Evolutionary conservation across 2,888 invertebrate species (phyloP), one percentile per base, ranked within the genome.

Genomic region (Brassicogethes aeneus): DNA sequence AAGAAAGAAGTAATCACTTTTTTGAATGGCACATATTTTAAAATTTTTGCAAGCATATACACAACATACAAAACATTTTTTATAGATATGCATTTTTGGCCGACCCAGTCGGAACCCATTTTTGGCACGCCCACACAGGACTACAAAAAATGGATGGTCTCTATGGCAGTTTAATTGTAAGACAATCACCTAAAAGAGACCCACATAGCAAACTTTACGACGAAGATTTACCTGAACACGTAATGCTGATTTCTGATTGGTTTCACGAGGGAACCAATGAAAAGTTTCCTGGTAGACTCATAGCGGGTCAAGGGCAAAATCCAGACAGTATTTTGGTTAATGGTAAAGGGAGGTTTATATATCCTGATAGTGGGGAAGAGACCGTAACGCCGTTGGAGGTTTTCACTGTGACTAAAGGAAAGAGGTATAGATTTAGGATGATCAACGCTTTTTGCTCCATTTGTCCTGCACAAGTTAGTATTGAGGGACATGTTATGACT

Each of bases 111-210:
- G 88, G 88, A 47, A 87, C 86, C 7, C 86, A 87, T 60, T 88
- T 87, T 71, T 88, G 85, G 83, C 88, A 88, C 61, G 80, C 87
- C 8, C 88, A 88, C 61, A 84, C 85, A n/a, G 86, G 86, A 57
- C 71, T 85, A 2, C 86, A 87, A 60, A 85, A 86, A 63, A 72
- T 85, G 39, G 86, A 87, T 57, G 86, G 86, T 59, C 72, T 86
- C 37, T 84, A 85, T 56, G 86, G 86, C 44, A 83, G 84, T 60
- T 75, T 87, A 44, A 76, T 86, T 1, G 77, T 87, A 10, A 77
- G 86, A 44, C 84, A 85, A 55, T 80, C 85, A 7, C 83, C 85
- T 1, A 82, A 79, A 34, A 78, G 78, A 47, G 87, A 88, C 59
- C 83, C 85, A 32, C 86, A 86, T 68, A 82, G 80, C 49, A 77